A percentile compares a stretch with the other conserved stretches of the same genome.
phyloP scores from a whole-genome alignment of 2,113 vertebrate species.

The Henicopernis longicauda region DNA sequence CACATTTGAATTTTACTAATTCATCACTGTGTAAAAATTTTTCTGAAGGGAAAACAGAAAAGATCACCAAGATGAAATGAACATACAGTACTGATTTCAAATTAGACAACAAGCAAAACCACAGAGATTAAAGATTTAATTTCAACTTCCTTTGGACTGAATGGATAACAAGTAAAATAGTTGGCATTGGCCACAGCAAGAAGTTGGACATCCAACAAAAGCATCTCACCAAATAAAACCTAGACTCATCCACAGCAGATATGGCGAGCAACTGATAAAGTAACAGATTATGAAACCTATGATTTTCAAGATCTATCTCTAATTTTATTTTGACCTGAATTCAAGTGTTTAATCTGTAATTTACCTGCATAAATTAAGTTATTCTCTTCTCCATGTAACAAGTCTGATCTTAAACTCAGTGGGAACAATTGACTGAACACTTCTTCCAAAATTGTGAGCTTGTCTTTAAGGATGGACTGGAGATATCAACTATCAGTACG shows the following conservation, averaged over 20 bases:
- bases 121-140: not conserved
- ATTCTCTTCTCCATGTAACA: not conserved
- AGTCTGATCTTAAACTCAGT: not conserved
- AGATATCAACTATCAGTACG: not conserved
- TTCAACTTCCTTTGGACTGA: not conserved
- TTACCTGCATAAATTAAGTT: not conserved
- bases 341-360: not conserved
- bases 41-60: not conserved
- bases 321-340: not conserved
- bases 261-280: not conserved
- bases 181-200: not conserved
- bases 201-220: not conserved
- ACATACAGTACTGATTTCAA: not conserved
- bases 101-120: not conserved
- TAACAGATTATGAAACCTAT: not conserved
- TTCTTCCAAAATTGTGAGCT: not conserved
- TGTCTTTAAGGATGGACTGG: not conserved
- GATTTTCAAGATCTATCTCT: not conserved
- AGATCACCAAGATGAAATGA: not conserved
- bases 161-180: not conserved
- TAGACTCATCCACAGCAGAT: not conserved
- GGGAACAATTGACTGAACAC: fast-evolving
- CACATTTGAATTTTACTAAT: not conserved
- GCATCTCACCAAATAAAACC: not conserved
- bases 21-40: not conserved